Conservation (phyloP, 2,797 vertebrate genomes). For the Ptychadena robeensis region DNA sequence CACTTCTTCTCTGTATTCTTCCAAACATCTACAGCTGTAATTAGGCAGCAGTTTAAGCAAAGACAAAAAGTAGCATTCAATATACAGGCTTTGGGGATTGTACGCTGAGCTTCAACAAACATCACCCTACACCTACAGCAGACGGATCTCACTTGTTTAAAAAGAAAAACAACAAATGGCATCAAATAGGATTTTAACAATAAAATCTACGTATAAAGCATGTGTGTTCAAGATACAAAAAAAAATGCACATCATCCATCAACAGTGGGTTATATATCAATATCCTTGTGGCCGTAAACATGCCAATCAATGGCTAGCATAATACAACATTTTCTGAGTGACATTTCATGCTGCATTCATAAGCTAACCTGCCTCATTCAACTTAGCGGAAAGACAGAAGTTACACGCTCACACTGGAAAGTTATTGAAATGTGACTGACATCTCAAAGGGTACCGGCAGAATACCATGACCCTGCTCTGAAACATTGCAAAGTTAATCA, state of each 20-base stretch:
- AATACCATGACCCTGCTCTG: conserved; percentile 71
- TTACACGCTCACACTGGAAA: conserved; percentile 75
- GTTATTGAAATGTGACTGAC: conserved; percentile 84
- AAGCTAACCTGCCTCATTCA: conserved; percentile 76
- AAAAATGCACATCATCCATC: conserved; percentile 53
- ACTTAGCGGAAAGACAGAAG: conserved; percentile 76
- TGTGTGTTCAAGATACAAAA: conserved; percentile 60
- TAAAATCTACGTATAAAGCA: conserved; percentile 28
- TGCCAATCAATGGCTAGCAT: conserved; percentile 74
- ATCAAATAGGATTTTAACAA: conserved; percentile 32
- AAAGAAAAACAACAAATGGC: conserved; percentile 48
- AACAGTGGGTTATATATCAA: conserved; percentile 65
- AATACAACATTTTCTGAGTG: conserved; percentile 74
- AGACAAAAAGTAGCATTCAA: conserved; percentile 56
- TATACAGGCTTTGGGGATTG: conserved; percentile 65
- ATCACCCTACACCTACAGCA: conserved; percentile 54
- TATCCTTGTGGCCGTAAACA: conserved; percentile 67
- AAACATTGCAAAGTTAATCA: conserved; percentile 78
- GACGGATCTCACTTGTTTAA: conserved; percentile 48
- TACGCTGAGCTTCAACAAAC: conserved; percentile 62
- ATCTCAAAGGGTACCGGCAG: conserved; percentile 74
- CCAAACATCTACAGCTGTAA: conserved; percentile 49
- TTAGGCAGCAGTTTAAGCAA: conserved; percentile 58
- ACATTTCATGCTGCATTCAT: conserved; percentile 76
- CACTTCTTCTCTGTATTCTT: conserved; percentile 8